Conservation (phyloP, 1,140 invertebrate genomes). For the Drosophila sproati region DNA sequence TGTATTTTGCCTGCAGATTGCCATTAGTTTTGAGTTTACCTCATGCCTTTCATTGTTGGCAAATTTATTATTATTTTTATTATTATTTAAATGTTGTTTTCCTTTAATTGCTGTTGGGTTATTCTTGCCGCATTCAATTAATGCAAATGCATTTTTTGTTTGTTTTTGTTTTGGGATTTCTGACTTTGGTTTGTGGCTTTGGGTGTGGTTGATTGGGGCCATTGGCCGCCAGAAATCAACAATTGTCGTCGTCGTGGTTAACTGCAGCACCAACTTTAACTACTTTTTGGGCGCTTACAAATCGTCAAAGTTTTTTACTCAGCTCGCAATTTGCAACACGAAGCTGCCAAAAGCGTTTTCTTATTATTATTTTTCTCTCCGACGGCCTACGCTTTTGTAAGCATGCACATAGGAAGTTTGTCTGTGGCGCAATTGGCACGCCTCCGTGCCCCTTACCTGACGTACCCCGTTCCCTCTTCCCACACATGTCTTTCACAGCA, state of each 20-base stretch:
- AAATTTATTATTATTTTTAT: not conserved
- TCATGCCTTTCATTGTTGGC: not conserved
- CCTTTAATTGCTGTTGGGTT: not conserved
- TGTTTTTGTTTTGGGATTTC: not conserved
- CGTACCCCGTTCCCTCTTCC: not conserved
- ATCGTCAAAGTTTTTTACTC: slow-evolving; percentile 61
- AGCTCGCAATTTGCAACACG: slow-evolving; percentile 74
- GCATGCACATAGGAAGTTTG: slow-evolving; percentile 37
- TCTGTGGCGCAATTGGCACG: slow-evolving; percentile 38
- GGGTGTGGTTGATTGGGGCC: slow-evolving; percentile 26
- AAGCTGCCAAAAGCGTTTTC: slow-evolving; percentile 49
- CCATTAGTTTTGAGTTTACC: too few relatives aligned
- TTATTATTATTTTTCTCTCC: slow-evolving; percentile 40
- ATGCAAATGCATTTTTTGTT: slow-evolving; percentile 2
- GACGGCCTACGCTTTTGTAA: slow-evolving; percentile 5
- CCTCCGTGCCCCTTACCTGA: not conserved
- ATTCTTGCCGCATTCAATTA: slow-evolving; percentile 18
- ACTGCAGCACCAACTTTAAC: slow-evolving; percentile 61
- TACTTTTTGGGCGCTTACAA: slow-evolving; percentile 64
- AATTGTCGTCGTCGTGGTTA: slow-evolving; percentile 56
- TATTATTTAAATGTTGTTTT: not conserved
- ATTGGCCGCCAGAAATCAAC: slow-evolving; percentile 62
- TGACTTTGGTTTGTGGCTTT: not conserved
- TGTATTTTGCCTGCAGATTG: too few relatives aligned
- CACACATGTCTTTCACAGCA: not conserved